Conservation (phyloP, 1,140 invertebrate species). For the Platorchestia sp. region DNA sequence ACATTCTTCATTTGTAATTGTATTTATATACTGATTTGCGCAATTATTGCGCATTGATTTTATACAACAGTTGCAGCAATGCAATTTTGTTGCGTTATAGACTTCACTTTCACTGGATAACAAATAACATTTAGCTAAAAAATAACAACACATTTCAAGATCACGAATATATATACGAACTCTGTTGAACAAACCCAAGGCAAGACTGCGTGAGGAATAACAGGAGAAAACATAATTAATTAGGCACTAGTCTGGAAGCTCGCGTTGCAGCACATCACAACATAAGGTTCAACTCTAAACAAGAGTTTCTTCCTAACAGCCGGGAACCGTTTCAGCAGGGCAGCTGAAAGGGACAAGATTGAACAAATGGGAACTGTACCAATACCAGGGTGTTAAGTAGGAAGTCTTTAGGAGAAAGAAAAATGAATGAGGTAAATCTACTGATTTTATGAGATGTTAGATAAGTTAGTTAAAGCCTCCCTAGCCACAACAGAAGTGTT, state of each 20-base stretch:
- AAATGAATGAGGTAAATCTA: not conserved
- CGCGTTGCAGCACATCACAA: not conserved
- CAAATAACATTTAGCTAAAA: not conserved
- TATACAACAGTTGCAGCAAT: too few species aligned
- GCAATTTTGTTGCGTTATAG: too few species aligned
- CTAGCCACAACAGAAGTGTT: too few species aligned
- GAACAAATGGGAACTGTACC: not conserved
- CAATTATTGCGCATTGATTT: too few species aligned
- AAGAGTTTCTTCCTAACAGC: not conserved
- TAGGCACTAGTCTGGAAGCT: not conserved
- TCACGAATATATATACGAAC: not conserved
- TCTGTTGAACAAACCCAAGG: not conserved
- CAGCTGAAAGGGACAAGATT: not conserved
- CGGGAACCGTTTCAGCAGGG: not conserved
- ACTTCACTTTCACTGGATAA: not conserved
- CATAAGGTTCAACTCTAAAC: not conserved
- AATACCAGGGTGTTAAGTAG: not conserved
- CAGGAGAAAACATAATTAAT: not conserved
- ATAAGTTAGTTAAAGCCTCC: too few species aligned
- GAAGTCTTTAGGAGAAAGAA: not conserved
- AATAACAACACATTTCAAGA: not conserved
- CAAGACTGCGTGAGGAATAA: not conserved
- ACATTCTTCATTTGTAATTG: too few species aligned
- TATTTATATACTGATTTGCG: too few species aligned
- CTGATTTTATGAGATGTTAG: too few species aligned